phyloP scores from a whole-genome alignment of 2,888 invertebrate genomes.

The Pristionchus fissidentatus region DNA sequence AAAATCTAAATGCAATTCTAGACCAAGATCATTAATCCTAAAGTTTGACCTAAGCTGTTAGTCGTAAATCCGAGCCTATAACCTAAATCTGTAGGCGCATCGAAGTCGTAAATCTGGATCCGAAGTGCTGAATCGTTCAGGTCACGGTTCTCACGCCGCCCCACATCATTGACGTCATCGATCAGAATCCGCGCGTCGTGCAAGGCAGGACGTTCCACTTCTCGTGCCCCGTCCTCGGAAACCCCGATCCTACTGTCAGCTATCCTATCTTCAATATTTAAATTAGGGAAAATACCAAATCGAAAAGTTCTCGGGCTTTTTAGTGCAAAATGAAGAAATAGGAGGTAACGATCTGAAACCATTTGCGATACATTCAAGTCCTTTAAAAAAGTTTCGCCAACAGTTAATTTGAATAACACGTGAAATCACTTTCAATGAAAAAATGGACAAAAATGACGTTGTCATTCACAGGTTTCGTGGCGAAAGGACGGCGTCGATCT shows the following conservation, averaged over 20 bases:
- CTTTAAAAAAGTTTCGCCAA: too few species aligned
- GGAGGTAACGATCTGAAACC: not conserved
- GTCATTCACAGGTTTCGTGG: constrained; percentile 57
- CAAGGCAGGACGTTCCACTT: constrained; percentile 79
- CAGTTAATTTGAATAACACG: too few species aligned
- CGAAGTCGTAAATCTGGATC: too few species aligned
- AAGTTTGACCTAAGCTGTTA: too few species aligned
- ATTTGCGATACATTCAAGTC: too few species aligned
- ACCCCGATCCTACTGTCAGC: constrained; percentile 78
- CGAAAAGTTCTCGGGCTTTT: not conserved
- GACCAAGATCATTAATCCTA: too few species aligned
- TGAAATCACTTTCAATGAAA: too few species aligned
- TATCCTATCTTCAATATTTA: too few species aligned
- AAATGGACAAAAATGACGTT: not conserved
- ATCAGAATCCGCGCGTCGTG: constrained; percentile 76
- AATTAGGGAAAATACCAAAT: not conserved
- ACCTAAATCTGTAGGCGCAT: too few species aligned
- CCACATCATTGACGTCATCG: constrained; percentile 71
- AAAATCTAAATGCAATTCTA: too few species aligned
- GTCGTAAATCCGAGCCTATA: too few species aligned
- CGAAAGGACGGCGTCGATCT: constrained; percentile 50
- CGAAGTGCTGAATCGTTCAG: constrained; percentile 43
- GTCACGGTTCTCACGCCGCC: constrained; percentile 70
- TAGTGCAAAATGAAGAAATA: not conserved
- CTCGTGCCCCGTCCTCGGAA: constrained; percentile 79